These are phyloP conservation scores for Drosophila setifemur DNA, from an alignment of 1,140 invertebrate species.

Conservation along the genomic window DNA sequence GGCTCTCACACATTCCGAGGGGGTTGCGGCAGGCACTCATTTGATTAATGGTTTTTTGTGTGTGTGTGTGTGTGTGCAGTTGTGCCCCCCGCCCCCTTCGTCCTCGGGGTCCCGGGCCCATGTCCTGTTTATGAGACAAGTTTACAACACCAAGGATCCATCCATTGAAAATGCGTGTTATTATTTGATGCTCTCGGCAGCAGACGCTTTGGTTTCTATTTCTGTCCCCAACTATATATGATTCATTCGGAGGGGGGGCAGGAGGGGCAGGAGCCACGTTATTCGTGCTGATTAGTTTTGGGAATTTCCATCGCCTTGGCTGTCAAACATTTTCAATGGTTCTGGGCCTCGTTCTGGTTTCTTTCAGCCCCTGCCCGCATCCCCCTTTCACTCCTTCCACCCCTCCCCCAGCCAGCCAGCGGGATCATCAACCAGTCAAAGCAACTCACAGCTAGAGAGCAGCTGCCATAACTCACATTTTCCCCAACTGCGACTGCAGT, in stretches of 20 bases:
- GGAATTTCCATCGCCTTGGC: conserved; percentile 62
- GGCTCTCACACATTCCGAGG: conserved; percentile 2
- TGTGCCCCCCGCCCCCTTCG: background rate
- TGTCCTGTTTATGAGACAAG: conserved; percentile 59
- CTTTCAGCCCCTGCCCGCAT: no score
- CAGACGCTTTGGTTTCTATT: background rate
- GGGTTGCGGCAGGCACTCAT: conserved; percentile 12
- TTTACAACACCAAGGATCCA: conserved; percentile 55
- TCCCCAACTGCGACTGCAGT: conserved; percentile 10
- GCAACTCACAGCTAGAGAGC: background rate
- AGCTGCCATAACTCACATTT: conserved; percentile 34
- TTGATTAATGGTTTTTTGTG: conserved; percentile 74
- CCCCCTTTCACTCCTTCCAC: background rate
- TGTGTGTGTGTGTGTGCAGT: no score
- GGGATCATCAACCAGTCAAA: conserved; percentile 9
- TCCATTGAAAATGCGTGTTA: conserved; percentile 64
- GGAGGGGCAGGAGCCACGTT: conserved; percentile 23
- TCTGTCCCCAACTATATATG: conserved; percentile 11
- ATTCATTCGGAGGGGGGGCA: conserved; percentile 30
- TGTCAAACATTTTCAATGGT: conserved; percentile 54
- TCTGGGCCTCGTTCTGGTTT: background rate
- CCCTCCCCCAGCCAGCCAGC: background rate
- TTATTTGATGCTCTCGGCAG: conserved; percentile 30
- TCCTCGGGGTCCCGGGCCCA: no score
- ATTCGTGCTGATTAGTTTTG: conserved; percentile 70